Conservation (phyloP, 2,797 vertebrate species). For the Smutsia gigantea region DNA sequence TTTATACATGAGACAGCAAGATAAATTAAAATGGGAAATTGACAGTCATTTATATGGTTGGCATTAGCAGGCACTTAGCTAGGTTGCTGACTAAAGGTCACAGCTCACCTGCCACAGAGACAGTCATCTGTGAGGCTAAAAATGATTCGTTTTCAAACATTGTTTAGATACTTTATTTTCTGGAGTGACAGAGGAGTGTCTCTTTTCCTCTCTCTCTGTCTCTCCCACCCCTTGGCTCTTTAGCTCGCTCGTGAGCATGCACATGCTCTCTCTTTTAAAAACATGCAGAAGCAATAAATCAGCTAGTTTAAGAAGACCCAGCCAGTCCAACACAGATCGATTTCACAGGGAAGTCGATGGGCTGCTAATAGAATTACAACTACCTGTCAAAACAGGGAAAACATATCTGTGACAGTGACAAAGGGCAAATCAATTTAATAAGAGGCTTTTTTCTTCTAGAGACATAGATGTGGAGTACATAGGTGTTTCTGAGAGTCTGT, state of each 20-base stretch:
- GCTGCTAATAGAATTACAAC: conserved; percentile 91
- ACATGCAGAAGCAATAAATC: conserved; percentile 90
- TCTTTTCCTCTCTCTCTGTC: neutral
- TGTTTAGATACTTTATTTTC: conserved; percentile 83
- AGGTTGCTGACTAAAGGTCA: conserved; percentile 90
- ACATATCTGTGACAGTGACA: conserved; percentile 87
- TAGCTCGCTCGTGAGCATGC: conserved; percentile 44
- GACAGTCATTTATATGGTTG: conserved; percentile 90
- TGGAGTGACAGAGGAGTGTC: conserved; percentile 70
- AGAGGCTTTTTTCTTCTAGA: conserved; percentile 72
- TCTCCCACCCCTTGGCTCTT: conserved; percentile 24
- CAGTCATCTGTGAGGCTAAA: conserved; percentile 82
- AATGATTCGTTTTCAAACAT: conserved; percentile 87
- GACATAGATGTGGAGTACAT: conserved; percentile 75
- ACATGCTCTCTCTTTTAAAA: conserved; percentile 73
- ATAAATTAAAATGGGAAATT: conserved; percentile 94
- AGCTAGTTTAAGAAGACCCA: conserved; percentile 88
- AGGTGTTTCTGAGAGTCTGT: conserved; percentile 68
- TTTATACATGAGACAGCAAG: conserved; percentile 80
- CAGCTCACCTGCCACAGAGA: conserved; percentile 79
- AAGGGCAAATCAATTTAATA: conserved; percentile 90
- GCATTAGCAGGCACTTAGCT: conserved; percentile 88
- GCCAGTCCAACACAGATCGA: conserved; percentile 86
- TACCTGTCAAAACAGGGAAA: conserved; percentile 91
- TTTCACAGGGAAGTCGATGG: conserved; percentile 89